Base-by-base conservation (phyloP, 2,888 invertebrate species). In the Xanthorhoe spadicearia region DNA sequence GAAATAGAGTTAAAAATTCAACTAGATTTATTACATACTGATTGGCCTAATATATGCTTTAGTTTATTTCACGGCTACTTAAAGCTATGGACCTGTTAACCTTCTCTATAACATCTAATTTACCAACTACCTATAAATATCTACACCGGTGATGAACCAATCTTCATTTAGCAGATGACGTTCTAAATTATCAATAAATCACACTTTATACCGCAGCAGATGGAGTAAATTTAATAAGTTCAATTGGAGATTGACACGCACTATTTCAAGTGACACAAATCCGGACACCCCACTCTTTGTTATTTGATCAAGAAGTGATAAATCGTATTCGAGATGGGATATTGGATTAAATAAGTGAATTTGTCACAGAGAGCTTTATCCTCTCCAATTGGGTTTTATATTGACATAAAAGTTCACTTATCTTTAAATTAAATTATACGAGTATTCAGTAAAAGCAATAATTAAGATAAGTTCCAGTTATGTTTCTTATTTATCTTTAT, bases 231-330 rank as follows among this genome's bases (percentile, higher is more conserved):
- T 85, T 85, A 88, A 88, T 88, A 87, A 87, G 89, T 88, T 88
- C 89, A 92, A 90, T 88, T 89, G 86, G 79, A 80, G 83, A 81
- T 88, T 89, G 90, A 89, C 91, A 85, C 82, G 84, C 80, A 72
- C 83, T 79, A 85, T 84, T 86, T 83, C 74, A 69, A 80, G 74
- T 77, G 81, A 78, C 80, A 82, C 77, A 85, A 87, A 87, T 89
- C 85, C 82, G 72, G 76, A 77, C 74, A 74, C 78, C 77, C 79
- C 74, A 74, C 77, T 78, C 67, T 81, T 83, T 82, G 79, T 84
- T 79, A 79, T 85, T 84, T 82, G 82, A 81, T 81, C 69, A 76
- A 75, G 63, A 64, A 60, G 54, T 76, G 70, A 76, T 75, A 73
- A 79, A 80, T 78, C 69, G 62, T 67, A 66, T 74, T 74, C 69